Conservation (phyloP, 1,140 invertebrate species). For the Drepana arcuata region DNA sequence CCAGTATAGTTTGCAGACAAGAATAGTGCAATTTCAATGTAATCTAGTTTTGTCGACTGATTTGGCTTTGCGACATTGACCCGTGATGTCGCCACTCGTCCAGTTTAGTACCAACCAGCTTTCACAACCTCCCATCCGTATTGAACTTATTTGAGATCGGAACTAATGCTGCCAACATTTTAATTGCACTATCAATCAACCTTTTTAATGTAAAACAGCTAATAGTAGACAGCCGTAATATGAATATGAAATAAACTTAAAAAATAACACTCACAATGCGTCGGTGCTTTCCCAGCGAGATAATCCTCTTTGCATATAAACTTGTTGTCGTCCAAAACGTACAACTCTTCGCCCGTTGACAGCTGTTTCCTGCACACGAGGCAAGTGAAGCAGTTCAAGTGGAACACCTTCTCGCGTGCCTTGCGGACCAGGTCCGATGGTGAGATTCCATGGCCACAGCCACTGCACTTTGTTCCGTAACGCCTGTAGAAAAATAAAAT, state of each 20-base stretch:
- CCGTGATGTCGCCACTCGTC: conserved; percentile 24
- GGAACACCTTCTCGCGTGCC: conserved; percentile 97
- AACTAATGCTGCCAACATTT: neutral
- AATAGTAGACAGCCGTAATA: too few relatives aligned
- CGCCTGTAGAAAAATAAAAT: conserved; percentile 81
- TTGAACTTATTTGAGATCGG: too few relatives aligned
- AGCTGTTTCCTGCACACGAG: conserved; percentile 96
- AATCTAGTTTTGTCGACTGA: conserved; percentile 35
- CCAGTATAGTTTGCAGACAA: conserved; percentile 28
- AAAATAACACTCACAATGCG: conserved; percentile 76
- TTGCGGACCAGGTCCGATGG: conserved; percentile 96
- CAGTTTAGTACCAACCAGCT: conserved; percentile 6
- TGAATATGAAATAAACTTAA: too few relatives aligned
- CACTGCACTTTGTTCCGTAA: conserved; percentile 97
- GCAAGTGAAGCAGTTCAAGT: conserved; percentile 98
- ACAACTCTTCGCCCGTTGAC: conserved; percentile 97
- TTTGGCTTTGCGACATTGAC: conserved; percentile 42
- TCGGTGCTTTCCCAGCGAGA: conserved; percentile 84
- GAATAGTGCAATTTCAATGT: conserved; percentile 41
- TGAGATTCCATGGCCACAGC: conserved; percentile 95
- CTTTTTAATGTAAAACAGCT: too few relatives aligned
- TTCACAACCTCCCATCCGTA: conserved; percentile 13
- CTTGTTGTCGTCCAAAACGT: conserved; percentile 97
- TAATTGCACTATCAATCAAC: too few relatives aligned
- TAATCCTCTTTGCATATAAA: conserved; percentile 99